Base-by-base conservation (phyloP, 2,113 vertebrate species). In the Calyptommatus sinebrachiatus region DNA sequence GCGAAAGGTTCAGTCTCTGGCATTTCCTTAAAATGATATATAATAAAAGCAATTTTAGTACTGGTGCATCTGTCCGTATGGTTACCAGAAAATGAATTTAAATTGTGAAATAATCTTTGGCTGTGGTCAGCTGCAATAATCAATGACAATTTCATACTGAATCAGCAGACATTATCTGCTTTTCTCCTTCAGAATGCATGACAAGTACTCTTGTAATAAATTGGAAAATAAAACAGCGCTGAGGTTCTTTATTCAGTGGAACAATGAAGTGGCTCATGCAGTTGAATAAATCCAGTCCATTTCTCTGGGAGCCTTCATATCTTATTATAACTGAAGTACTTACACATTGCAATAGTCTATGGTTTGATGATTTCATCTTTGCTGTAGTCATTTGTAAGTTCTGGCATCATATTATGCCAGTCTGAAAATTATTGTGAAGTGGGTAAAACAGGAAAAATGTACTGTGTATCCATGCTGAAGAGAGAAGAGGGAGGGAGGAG, bases 251-350 rank as follows among this genome's bases (percentile, higher is more conserved):
- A 16, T 76, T 78, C 75, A 83, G 7, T 28, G 79, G 53, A 74
- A 63, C 84, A 83, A 86, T 76, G 86, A 84, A 83, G 4, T 84
- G 85, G 83, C 70, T 76, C 4, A 26, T 16, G 21, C 1, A 68
- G 60, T 67, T 82, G 12, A 9, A 18, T 81, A 74, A 78, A 61
- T 45, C 66, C 65, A 48, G 73, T 76, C 26, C 53, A 69, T 76
- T 48, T 88, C 57, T 46, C 69, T 83, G 26, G 8, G 45, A 84
- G 8, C 7, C 53, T 74, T 85, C 86, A 74, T 12, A 22, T 77
- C 10, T 80, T 80, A 80, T 68, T 46, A 48, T 29, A 22, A 21
- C 53, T 86, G 50, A 80, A 65, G 81, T 81, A 76, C 50, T 85
- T 68, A 1, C 16, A 26, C 41, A 60, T 80, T 85, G 80, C 63